A percentile compares a stretch with the other conserved stretches of the same genome.
Conservation (phyloP, 2,113 vertebrate species). For the Anhinga rufa region DNA sequence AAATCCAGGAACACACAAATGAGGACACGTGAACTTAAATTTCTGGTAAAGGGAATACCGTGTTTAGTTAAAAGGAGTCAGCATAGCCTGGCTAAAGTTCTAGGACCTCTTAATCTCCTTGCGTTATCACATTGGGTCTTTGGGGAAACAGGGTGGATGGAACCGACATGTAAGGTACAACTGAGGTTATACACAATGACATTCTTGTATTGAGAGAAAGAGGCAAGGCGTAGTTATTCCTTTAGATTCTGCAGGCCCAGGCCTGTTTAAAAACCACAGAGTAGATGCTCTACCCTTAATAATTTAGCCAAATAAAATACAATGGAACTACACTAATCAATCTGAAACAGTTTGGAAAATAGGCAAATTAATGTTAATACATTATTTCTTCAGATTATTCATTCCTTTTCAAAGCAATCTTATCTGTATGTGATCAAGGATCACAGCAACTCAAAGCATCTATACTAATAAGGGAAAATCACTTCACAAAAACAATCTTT, state of each 20-base stretch:
- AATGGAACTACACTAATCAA: not conserved
- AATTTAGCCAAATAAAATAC: not conserved
- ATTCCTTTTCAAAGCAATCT: not conserved
- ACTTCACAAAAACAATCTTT: not conserved
- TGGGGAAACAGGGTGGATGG: fast-evolving
- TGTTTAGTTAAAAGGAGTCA: not conserved
- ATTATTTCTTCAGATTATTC: not conserved
- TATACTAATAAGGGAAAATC: not conserved
- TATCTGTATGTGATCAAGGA: not conserved
- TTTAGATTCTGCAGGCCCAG: not conserved
- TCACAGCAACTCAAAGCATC: not conserved
- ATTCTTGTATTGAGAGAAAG: not conserved
- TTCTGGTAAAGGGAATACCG: fast-evolving
- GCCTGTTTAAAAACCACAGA: not conserved
- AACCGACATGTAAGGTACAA: not conserved
- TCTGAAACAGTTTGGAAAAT: not conserved
- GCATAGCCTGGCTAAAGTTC: not conserved
- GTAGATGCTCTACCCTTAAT: not conserved
- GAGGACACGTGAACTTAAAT: not conserved
- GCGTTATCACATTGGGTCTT: too few relatives aligned
- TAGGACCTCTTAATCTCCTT: not conserved
- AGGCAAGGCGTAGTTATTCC: not conserved
- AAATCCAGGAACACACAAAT: not conserved
- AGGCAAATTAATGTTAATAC: not conserved
- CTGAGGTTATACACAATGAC: not conserved